Base-by-base conservation (phyloP, 2,797 vertebrate genomes). In the Falco cherrug region DNA sequence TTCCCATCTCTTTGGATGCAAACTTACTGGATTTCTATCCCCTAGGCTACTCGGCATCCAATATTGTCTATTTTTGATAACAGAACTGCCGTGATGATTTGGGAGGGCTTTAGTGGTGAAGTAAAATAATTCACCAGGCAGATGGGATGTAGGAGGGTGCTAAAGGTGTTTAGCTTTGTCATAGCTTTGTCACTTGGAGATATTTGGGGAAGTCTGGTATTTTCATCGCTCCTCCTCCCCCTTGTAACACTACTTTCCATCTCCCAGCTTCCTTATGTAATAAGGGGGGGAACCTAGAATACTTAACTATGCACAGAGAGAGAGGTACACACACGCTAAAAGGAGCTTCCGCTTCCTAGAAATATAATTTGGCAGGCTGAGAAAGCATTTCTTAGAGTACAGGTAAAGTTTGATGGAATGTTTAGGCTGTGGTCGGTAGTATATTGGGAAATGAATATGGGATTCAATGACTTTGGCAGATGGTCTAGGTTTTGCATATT, bases 131-230 rank as follows among this genome's bases (percentile, higher is more conserved):
- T 61, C 29, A 21, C 31, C 53, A 91, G 69, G 79, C 85, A 97
- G 88, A 86, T 94, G 94, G 83, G 61, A 63, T 84, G 88, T 90
- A 86, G 92, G 90, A 91, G 90, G 73, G 73, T 73, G 59, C 56
- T 77, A 13, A 80, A 80, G 84, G 56, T 83, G 68, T 59, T 92
- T 75, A 78, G 39, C 56, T 94, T 94, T 90, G 76, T 91, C 59
- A 59, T 75, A 78, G 39, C 56, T 94, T 94, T 90, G 76, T 91
- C 59, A 59, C 85, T 85, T 77, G 43, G 56, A 93, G 79, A 59
- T 93, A 91, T 87, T 79, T 95, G 93, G 54, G 60, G 84, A 91
- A 91, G 60, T 65, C 51, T 80, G 83, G 3, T 91, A 67, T 69
- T 91, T 93, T 67, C 64, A 74, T 80, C 64, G 31, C 35, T 90